phyloP scores from a whole-genome alignment of 2,797 vertebrate genomes.

The Pangasius sanitwongsei region DNA sequence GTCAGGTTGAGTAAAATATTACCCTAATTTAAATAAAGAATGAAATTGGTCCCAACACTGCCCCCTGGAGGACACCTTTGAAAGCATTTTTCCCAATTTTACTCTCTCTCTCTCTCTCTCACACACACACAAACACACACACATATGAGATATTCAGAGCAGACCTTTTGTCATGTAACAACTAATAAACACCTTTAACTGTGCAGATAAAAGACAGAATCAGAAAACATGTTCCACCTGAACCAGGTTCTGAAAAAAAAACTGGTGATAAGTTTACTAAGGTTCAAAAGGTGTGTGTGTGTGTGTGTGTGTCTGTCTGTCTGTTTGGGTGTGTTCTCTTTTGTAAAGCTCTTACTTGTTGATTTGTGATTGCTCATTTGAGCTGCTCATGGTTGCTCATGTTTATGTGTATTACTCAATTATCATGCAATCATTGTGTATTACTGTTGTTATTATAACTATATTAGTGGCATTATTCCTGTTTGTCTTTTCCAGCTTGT shows the following conservation, averaged over 20 bases:
- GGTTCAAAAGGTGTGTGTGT: too few relatives aligned
- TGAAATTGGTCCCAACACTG: background rate
- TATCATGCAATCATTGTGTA: background rate
- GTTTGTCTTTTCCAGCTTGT: background rate
- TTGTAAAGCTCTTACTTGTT: background rate
- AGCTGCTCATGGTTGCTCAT: background rate
- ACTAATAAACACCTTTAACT: too few relatives aligned
- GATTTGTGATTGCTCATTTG: background rate
- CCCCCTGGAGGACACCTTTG: background rate
- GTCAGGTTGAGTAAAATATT: background rate
- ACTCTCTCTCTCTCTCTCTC: too few relatives aligned
- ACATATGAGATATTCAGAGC: background rate
- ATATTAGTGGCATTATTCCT: background rate
- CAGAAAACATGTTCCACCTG: too few relatives aligned
- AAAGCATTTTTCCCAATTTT: background rate
- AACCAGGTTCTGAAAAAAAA: too few relatives aligned
- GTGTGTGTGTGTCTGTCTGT: background rate
- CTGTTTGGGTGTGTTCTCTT: background rate
- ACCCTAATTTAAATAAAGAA: background rate
- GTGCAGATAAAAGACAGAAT: too few relatives aligned
- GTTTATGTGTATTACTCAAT: background rate
- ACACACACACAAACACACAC: background rate
- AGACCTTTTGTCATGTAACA: too few relatives aligned
- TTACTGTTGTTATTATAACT: background rate
- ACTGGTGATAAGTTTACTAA: too few relatives aligned